These are phyloP conservation scores for Drosophila monieri DNA, from an alignment of 2,888 invertebrate genomes.

Conservation along the genomic window DNA sequence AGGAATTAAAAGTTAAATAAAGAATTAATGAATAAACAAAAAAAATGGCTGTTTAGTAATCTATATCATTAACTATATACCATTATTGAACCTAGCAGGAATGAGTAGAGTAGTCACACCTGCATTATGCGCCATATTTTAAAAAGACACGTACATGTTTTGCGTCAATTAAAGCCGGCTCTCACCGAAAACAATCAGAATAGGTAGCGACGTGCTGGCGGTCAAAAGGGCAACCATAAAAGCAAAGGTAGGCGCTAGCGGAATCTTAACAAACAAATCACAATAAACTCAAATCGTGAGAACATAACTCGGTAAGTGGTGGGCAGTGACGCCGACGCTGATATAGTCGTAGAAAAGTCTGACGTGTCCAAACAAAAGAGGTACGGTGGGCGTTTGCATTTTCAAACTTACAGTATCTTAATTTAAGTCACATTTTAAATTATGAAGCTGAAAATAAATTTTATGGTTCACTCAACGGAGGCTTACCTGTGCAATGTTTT, in stretches of 20 bases:
- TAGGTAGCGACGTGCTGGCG: constrained; percentile 11
- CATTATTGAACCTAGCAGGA: not conserved
- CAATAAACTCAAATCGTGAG: not conserved
- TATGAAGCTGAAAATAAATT: not conserved
- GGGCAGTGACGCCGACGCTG: constrained; percentile 11
- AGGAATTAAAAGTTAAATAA: not conserved
- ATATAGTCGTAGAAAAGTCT: constrained; percentile 13
- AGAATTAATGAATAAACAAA: not conserved
- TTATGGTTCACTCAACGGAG: not conserved
- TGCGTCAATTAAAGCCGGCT: not conserved
- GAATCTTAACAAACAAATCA: not conserved
- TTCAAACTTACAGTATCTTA: not conserved
- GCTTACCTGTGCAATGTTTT: constrained; percentile 1
- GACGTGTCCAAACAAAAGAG: constrained; percentile 53
- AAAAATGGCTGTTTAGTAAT: not conserved
- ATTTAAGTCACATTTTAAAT: not conserved
- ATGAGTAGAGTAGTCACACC: not conserved
- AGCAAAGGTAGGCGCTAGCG: not conserved
- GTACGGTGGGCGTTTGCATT: not conserved
- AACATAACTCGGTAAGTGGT: constrained; percentile 12
- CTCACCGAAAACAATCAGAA: not conserved
- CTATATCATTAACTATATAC: no score
- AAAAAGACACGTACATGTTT: constrained; percentile 3
- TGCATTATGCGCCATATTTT: not conserved
- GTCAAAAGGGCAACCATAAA: constrained; percentile 32